Percentiles rank a stretch among this genome's conserved stretches.
Evolutionary conservation across 2,797 vertebrate genomes (phyloP).

Genomic region (Neoniphon sammara): DNA sequence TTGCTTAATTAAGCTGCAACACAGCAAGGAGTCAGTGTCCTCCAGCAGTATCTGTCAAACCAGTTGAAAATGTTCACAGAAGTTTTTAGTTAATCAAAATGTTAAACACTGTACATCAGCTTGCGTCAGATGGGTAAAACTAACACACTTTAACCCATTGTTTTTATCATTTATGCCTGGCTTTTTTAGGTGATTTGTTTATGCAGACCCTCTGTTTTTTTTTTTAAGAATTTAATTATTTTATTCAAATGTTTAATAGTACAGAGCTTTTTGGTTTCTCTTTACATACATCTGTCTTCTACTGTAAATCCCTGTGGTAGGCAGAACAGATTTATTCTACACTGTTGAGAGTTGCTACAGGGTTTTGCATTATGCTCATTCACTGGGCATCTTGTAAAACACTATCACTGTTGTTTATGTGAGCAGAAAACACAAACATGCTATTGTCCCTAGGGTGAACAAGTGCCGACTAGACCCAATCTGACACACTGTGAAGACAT

Average conservation of each 20-base stretch:
- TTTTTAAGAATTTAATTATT: background rate
- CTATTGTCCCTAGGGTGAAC: conserved; percentile 62
- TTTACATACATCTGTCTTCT: conserved; percentile 31
- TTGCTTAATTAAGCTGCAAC: too few relatives aligned
- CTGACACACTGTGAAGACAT: conserved; percentile 74
- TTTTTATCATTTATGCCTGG: too few relatives aligned
- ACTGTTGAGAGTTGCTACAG: too few relatives aligned
- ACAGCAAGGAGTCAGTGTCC: too few relatives aligned
- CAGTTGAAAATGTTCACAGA: too few relatives aligned
- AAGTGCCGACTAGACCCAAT: conserved; percentile 72
- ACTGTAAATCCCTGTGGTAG: conserved; percentile 21
- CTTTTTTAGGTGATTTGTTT: background rate
- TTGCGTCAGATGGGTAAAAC: too few relatives aligned
- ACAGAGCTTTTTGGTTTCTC: conserved; percentile 12
- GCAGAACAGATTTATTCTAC: too few relatives aligned
- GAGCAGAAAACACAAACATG: conserved; percentile 68
- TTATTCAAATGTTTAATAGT: too few relatives aligned
- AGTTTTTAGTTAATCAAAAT: too few relatives aligned
- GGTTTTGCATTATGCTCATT: conserved; percentile 18
- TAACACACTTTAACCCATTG: too few relatives aligned
- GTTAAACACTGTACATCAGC: too few relatives aligned
- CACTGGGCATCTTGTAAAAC: conserved; percentile 44
- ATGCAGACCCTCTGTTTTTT: background rate
- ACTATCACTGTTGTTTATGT: conserved; percentile 63
- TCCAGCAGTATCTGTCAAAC: too few relatives aligned